Percentiles rank a stretch among this genome's conserved stretches.
These are phyloP conservation scores for Drosophila nigrodunni DNA, from an alignment of 1,140 invertebrate genomes.

Conservation along the genomic window DNA sequence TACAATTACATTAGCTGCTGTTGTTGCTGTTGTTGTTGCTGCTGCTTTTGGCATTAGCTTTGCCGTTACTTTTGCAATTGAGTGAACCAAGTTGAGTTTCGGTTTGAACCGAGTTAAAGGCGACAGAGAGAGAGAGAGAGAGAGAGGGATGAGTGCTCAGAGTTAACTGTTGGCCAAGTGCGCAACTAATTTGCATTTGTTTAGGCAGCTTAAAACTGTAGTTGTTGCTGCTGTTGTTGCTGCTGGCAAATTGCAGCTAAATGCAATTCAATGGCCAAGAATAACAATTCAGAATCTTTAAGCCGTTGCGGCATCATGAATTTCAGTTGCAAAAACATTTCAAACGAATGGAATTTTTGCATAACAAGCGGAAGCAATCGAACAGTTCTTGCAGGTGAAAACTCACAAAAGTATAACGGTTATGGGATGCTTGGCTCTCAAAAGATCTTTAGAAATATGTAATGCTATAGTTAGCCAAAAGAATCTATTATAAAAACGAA, in stretches of 20 bases:
- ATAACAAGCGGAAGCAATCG: slow-evolving; percentile 17
- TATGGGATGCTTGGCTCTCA: too few species aligned
- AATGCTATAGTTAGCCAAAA: too few species aligned
- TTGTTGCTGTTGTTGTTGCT: slow-evolving; percentile 25
- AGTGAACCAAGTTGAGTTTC: slow-evolving; percentile 14
- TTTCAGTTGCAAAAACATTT: slow-evolving; percentile 13
- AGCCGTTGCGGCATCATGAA: slow-evolving; percentile 22
- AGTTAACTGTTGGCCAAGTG: slow-evolving; percentile 78
- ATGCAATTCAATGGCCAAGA: slow-evolving; percentile 47
- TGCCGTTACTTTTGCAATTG: slow-evolving; percentile 59
- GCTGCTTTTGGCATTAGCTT: slow-evolving; percentile 36
- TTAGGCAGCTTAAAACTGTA: slow-evolving; percentile 38
- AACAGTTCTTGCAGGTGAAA: background rate
- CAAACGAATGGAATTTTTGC: slow-evolving; percentile 12
- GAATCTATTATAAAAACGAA: too few species aligned
- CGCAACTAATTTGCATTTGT: slow-evolving; percentile 77
- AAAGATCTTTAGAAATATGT: too few species aligned
- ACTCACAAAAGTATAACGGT: background rate
- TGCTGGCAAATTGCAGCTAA: slow-evolving; percentile 35
- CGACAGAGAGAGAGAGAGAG: too few species aligned
- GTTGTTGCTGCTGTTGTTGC: slow-evolving; percentile 16
- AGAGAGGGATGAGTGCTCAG: slow-evolving; percentile 48
- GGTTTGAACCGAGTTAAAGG: slow-evolving; percentile 6
- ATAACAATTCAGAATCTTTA: slow-evolving; percentile 18
- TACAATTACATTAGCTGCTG: slow-evolving; percentile 75